A percentile compares a stretch with the other conserved stretches of the same genome.
These are phyloP conservation scores for Caenorhabditis sp. DNA, from an alignment of 2,888 invertebrate genomes.

Conservation along the genomic window DNA sequence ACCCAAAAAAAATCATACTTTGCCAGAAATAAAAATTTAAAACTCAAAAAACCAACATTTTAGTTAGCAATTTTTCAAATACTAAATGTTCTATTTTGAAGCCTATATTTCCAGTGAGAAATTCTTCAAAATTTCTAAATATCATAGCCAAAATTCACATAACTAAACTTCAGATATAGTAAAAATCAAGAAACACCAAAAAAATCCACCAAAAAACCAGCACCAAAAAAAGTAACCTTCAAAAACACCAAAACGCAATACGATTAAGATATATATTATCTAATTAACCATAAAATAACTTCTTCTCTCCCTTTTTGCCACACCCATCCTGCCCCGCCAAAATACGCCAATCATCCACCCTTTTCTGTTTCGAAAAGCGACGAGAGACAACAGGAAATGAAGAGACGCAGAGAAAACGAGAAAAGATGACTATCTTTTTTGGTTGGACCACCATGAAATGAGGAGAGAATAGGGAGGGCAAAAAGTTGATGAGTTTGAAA, in stretches of 20 bases:
- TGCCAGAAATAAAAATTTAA: too few relatives aligned
- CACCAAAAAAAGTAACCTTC: neutral
- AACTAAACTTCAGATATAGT: neutral
- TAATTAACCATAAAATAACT: neutral
- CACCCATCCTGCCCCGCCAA: neutral
- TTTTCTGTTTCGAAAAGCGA: neutral
- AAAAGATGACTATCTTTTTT: conserved; percentile 1
- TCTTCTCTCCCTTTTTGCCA: neutral
- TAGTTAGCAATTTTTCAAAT: too few relatives aligned
- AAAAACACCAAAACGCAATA: neutral
- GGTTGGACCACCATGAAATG: neutral
- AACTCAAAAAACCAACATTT: too few relatives aligned
- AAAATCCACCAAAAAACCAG: neutral
- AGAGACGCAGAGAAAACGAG: neutral
- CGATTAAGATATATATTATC: neutral
- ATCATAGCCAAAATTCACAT: too few relatives aligned
- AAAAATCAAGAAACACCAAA: neutral
- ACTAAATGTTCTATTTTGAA: too few relatives aligned
- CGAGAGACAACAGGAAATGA: neutral
- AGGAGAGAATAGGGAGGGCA: neutral
- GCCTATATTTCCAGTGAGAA: too few relatives aligned
- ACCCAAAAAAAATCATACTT: too few relatives aligned
- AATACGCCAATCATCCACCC: neutral
- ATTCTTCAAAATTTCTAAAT: too few relatives aligned
- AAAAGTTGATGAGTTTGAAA: neutral